Evolutionary conservation across 2,888 invertebrate species (phyloP).

Genomic region (Lasioglossum vierecki): DNA sequence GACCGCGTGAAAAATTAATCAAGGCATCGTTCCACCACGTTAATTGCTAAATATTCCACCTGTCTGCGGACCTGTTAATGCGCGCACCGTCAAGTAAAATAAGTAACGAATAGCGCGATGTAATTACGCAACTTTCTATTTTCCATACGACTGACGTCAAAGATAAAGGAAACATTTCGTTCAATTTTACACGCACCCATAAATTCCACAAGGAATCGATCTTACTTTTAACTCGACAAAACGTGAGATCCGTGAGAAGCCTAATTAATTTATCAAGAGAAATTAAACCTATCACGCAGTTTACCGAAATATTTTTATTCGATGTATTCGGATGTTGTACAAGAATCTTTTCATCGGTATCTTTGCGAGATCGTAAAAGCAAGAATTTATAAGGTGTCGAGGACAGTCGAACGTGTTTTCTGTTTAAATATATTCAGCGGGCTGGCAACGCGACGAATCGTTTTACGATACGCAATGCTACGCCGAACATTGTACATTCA

Average conservation of each 20-base stretch:
- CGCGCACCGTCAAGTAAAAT: not conserved
- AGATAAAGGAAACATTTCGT: not conserved
- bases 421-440: not conserved
- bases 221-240: not conserved
- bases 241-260: not conserved
- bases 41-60: conserved; percentile 57
- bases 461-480: conserved; percentile 5
- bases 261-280: not conserved
- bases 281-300: not conserved
- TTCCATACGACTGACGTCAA: not conserved
- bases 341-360: not conserved
- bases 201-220: not conserved
- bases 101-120: not conserved
- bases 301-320: not conserved
- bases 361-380: not conserved
- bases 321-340: not conserved
- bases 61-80: conserved; percentile 42
- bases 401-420: not conserved
- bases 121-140: not conserved
- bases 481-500: not conserved
- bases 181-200: not conserved
- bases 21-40: conserved; percentile 66
- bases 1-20: conserved; percentile 79
- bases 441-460: not conserved
- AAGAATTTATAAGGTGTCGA: not conserved